Evolutionary conservation across 2,797 vertebrate species (phyloP), one percentile per base, ranked within the genome.

Genomic region (Scarus forsteni): DNA sequence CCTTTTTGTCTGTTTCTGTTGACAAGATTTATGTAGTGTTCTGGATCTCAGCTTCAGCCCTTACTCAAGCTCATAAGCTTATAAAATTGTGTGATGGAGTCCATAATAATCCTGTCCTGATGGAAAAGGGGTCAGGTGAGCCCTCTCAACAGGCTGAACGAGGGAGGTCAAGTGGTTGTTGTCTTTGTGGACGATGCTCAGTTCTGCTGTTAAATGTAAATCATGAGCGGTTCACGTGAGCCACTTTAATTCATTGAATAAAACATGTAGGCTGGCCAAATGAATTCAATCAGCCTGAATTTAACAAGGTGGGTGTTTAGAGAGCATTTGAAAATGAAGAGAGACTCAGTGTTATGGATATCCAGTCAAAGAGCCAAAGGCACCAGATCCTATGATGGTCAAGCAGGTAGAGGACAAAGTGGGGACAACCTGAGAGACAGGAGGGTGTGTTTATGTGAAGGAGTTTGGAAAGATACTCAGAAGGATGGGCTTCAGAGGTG

Each of bases 91-190:
- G 40, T 62, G n/a, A 44, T 40, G n/a, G n/a, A 12, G 44, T 66
- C 8, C 14, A 15, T 53, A 68, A 56, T 34, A 0, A 60, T 42
- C 56, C 45, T 48, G n/a, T 38, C 5, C 13, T 49, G 36, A 19
- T 60, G 42, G 53, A 74, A 55, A 78, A 40, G 52, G n/a, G 52
- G 56, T 77, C 15, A 51, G 56, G 60, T 27, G 69, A 61, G 54
- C 63, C 46, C 53, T 6, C 52, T 55, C 8, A 60, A 60, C 51
- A 19, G 12, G 51, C 51, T 34, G 58, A 73, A 49, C 60, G 64
- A 77, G 45, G 11, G 48, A 66, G 64, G 62, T 85, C 70, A 83
- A 83, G 79, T 68, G 66, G 35, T 60, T 36, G 58, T 73, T 78
- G 43, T 55, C 56, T 66, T 66, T 65, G 60, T 65, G 36, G 39